Evolutionary conservation across 2,888 invertebrate species (phyloP), one percentile per base, ranked within the genome.

Genomic region (Platycnemis pennipes): DNA sequence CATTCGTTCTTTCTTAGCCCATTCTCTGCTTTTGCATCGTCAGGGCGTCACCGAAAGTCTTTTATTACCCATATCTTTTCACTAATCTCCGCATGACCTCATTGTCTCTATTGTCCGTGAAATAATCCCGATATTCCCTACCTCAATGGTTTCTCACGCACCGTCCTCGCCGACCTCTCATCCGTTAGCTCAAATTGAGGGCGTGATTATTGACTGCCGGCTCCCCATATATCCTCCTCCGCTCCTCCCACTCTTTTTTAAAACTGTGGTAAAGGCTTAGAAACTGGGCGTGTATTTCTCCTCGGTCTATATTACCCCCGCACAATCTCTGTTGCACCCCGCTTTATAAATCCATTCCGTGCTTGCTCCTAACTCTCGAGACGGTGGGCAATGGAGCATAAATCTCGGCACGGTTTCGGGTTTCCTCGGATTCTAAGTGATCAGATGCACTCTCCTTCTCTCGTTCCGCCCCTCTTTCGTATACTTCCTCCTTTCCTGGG

Each of bases 291-390:
- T 37, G n/a, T 77, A 37, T 77, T 31, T 77, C 77, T 31, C 37
- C 77, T 26, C 37, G 37, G 77, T 77, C 77, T 77, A 37, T 77
- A 77, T 77, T 77, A 77, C 37, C 37, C 77, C 2, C 0, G 77
- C 77, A 77, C 77, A 37, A 77, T 37, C 56, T 63, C 42, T 89
- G 89, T 77, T 77, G 77, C 31, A 37, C 77, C 37, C 46, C 63
- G 63, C 37, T 91, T 91, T 63, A 91, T 91, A 91, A 91, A 91
- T 91, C 63, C 91, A 45, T 56, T 56, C n/a, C 37, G 44, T n/a
- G 22, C 63, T 44, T 91, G 42, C 56, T 89, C 77, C 37, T 77
- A 26, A 63, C 22, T 37, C 77, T 77, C 77, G 37, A 37, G 77
- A 26, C 37, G 77, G 31, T 37, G 31, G 77, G 77, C 2, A 1